phyloP scores from a whole-genome alignment of 2,797 vertebrate species.

The Trachurus trachurus region DNA sequence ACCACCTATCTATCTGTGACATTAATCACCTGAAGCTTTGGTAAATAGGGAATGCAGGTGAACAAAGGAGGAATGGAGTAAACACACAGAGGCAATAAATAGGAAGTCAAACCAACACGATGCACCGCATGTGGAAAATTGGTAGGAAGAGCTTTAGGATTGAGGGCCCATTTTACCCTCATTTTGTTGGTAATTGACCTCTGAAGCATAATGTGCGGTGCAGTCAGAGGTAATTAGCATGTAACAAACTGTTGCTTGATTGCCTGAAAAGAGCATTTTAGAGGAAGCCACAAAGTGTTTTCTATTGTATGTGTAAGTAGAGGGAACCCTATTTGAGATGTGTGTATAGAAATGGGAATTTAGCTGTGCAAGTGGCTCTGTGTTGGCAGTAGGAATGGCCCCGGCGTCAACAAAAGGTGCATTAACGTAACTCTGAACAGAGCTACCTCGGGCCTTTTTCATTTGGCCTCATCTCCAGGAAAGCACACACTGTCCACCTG shows the following conservation, averaged over 20 bases:
- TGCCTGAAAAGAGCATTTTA: slow-evolving; percentile 96
- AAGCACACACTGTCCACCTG: slow-evolving; percentile 75
- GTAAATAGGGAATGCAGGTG: slow-evolving; percentile 90
- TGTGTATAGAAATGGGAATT: slow-evolving; percentile 74
- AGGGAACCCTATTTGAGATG: slow-evolving; percentile 89
- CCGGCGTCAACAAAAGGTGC: slow-evolving; percentile 81
- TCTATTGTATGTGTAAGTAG: slow-evolving; percentile 95
- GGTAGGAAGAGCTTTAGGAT: slow-evolving; percentile 91
- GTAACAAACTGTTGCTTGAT: slow-evolving; percentile 95
- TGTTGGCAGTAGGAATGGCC: slow-evolving; percentile 65
- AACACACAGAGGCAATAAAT: slow-evolving; percentile 86
- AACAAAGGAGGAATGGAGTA: slow-evolving; percentile 80
- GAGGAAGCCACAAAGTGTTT: slow-evolving; percentile 93
- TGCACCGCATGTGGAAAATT: slow-evolving; percentile 91
- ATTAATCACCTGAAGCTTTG: slow-evolving; percentile 94
- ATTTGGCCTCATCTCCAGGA: slow-evolving; percentile 71
- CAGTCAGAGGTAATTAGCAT: slow-evolving; percentile 96
- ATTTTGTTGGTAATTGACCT: slow-evolving; percentile 97
- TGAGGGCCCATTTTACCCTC: slow-evolving; percentile 91
- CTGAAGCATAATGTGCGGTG: slow-evolving; percentile 94
- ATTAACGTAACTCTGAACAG: slow-evolving; percentile 82
- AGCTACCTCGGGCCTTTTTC: slow-evolving; percentile 75
- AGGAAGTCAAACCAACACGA: slow-evolving; percentile 87
- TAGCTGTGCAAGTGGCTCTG: slow-evolving; percentile 74
- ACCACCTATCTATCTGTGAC: slow-evolving; percentile 85